Evolutionary conservation across 2,113 vertebrate species (phyloP).

Genomic region (Hucho hucho): DNA sequence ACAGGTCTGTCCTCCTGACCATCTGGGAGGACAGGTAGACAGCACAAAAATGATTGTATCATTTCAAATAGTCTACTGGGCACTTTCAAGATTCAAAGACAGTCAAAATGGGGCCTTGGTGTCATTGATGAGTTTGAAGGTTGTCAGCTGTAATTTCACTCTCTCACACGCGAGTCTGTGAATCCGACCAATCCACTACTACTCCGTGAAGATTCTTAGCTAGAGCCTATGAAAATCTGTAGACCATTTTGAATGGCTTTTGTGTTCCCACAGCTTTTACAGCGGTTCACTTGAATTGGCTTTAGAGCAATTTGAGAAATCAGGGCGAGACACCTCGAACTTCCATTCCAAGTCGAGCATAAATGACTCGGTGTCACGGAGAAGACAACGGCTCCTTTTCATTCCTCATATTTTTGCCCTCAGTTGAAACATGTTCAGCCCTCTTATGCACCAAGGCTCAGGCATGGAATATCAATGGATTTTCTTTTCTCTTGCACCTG

Average conservation of each 20-base stretch:
- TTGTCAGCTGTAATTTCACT: background rate
- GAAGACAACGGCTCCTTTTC: slow-evolving; percentile 36
- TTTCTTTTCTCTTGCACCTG: slow-evolving; percentile 45
- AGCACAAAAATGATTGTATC: no score
- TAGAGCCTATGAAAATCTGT: slow-evolving; percentile 16
- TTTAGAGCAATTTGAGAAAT: slow-evolving; percentile 32
- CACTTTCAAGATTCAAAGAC: no score
- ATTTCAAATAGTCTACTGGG: no score
- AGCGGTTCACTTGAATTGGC: slow-evolving; percentile 27
- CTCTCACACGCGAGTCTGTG: background rate
- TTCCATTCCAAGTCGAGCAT: slow-evolving; percentile 6
- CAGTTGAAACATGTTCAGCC: background rate
- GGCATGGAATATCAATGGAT: slow-evolving; percentile 1
- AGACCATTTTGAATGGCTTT: slow-evolving; percentile 26
- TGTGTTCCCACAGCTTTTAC: background rate
- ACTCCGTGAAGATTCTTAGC: slow-evolving; percentile 25
- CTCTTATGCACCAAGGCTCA: slow-evolving; percentile 12
- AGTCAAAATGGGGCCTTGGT: background rate
- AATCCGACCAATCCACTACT: background rate
- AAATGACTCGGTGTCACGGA: slow-evolving; percentile 23
- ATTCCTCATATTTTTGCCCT: slow-evolving; percentile 13
- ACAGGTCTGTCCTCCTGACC: no score
- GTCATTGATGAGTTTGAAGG: background rate
- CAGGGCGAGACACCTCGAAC: slow-evolving; percentile 26
- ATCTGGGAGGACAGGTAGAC: no score